Conservation (phyloP, 1,140 invertebrate genomes). For the Drosophila ficusphila region DNA sequence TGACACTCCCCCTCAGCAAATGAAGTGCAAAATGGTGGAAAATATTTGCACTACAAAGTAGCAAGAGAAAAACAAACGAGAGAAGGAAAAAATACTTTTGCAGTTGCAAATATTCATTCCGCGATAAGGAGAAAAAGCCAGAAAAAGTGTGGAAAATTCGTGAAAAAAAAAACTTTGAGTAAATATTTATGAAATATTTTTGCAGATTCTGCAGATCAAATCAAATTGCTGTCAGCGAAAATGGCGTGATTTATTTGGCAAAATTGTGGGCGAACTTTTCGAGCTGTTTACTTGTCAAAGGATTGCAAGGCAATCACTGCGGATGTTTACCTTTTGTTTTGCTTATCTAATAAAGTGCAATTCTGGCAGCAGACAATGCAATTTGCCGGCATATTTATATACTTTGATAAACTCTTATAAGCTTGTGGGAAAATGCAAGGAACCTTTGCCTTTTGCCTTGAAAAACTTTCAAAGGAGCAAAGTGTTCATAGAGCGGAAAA, state of each 20-base stretch:
- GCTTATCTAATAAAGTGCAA: conserved; percentile 8
- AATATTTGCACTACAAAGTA: conserved; percentile 60
- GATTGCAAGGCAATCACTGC: neutral
- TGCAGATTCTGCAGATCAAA: conserved; percentile 49
- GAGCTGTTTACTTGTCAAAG: conserved; percentile 24
- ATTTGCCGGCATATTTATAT: conserved; percentile 38
- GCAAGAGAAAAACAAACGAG: conserved; percentile 26
- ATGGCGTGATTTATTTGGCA: conserved; percentile 27
- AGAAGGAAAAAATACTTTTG: conserved; percentile 31
- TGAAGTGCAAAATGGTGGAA: conserved; percentile 35
- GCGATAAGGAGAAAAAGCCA: neutral
- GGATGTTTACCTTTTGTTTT: conserved; percentile 4
- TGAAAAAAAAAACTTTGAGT: conserved; percentile 28
- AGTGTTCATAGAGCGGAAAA: neutral
- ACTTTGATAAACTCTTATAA: conserved; percentile 15
- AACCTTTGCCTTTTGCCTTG: conserved; percentile 12
- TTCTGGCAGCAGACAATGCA: conserved; percentile 28
- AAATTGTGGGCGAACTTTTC: neutral
- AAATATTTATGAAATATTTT: conserved; percentile 57
- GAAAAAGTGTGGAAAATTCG: conserved; percentile 8
- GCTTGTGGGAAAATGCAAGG: conserved; percentile 34
- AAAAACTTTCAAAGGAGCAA: conserved; percentile 22
- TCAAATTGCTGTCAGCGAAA: conserved; percentile 47
- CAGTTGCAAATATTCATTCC: conserved; percentile 24
- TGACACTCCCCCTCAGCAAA: conserved; percentile 18